These are phyloP conservation scores for Dryococelus australis DNA, from an alignment of 2,888 invertebrate genomes.

Conservation along the genomic window DNA sequence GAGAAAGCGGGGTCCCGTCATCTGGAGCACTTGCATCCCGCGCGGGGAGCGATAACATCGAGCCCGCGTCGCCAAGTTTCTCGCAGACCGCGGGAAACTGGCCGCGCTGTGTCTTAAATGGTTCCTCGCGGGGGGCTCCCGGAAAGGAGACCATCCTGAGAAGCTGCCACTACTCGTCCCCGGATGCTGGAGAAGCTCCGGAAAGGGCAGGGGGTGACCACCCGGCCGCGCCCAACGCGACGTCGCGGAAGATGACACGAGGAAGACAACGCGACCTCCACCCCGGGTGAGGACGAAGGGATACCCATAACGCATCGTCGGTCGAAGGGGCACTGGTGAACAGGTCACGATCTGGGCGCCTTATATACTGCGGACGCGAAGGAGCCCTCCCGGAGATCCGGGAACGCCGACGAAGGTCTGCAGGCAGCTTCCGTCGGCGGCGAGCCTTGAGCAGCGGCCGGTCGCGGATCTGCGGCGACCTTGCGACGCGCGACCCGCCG, in stretches of 20 bases:
- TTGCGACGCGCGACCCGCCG: background rate
- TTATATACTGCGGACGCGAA: background rate
- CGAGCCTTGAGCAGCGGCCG: slow-evolving; percentile 11
- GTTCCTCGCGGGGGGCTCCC: too few relatives aligned
- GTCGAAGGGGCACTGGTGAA: background rate
- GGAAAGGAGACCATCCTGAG: too few relatives aligned
- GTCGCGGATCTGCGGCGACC: slow-evolving; percentile 16
- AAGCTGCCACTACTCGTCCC: too few relatives aligned
- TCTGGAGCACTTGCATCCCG: background rate
- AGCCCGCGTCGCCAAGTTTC: background rate
- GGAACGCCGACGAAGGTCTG: background rate
- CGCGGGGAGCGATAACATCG: background rate
- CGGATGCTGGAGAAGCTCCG: too few relatives aligned
- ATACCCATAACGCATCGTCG: too few relatives aligned
- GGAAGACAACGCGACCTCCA: too few relatives aligned
- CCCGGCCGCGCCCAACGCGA: background rate
- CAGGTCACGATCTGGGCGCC: background rate
- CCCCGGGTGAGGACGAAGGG: too few relatives aligned
- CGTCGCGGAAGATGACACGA: background rate
- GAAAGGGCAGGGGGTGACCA: background rate
- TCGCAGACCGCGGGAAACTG: too few relatives aligned
- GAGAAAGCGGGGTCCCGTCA: background rate
- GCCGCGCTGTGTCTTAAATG: too few relatives aligned
- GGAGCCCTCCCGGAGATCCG: slow-evolving; percentile 16
- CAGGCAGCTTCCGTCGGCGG: background rate